Conservation (phyloP, 92 coral and sea anemone species). For the Epizoanthus scotinus region DNA sequence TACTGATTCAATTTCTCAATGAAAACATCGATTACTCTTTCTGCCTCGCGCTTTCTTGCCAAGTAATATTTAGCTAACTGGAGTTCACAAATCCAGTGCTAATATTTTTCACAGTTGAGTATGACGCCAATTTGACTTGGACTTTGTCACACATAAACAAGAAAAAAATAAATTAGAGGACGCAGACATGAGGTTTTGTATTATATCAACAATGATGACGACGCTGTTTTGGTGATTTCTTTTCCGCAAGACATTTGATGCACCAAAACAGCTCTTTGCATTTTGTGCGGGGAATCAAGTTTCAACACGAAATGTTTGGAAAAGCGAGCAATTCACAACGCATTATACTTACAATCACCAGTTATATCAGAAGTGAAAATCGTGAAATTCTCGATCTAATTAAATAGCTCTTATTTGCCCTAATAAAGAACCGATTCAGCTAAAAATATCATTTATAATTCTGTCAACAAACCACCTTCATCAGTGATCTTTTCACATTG, state of each 20-base stretch:
- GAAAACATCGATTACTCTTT: conserved; percentile 16
- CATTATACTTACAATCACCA: not conserved
- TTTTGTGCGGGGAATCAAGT: not conserved
- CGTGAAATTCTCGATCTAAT: conserved; percentile 17
- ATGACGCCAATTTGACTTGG: not conserved
- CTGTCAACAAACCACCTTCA: conserved; percentile 2
- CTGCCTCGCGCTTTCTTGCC: not conserved
- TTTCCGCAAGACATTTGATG: not conserved
- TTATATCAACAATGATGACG: conserved; percentile 11
- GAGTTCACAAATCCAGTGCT: not conserved
- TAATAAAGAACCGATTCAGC: conserved; percentile 22
- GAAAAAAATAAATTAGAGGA: not conserved
- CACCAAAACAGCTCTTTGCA: conserved; percentile 15
- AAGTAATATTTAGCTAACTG: not conserved
- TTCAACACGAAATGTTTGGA: not conserved
- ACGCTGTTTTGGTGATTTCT: conserved; percentile 20
- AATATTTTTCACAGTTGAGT: not conserved
- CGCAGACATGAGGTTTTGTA: not conserved
- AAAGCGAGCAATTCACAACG: not conserved
- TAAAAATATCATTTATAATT: conserved; percentile 14
- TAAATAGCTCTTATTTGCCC: conserved; percentile 34
- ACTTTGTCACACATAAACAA: not conserved
- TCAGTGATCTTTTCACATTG: not conserved
- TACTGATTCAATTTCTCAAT: conserved; percentile 15
- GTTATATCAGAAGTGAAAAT: not conserved